phyloP scores from a whole-genome alignment of 2,113 vertebrate species.

The Passer domesticus region DNA sequence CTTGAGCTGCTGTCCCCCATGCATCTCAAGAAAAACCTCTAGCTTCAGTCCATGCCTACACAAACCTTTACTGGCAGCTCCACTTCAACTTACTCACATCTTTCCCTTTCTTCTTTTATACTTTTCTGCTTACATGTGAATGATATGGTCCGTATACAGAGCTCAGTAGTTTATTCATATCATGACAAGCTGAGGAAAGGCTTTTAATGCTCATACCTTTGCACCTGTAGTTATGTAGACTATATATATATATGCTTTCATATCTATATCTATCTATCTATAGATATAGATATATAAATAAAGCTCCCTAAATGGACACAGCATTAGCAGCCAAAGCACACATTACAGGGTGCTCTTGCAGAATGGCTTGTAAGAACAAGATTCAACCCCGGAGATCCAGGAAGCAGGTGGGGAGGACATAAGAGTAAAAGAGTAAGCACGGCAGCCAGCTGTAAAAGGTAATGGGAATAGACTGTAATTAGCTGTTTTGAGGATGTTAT shows the following conservation, averaged over 20 bases:
- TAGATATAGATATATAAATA: background rate
- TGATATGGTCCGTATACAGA: background rate
- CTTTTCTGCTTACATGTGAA: background rate
- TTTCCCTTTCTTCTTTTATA: background rate
- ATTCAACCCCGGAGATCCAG: background rate
- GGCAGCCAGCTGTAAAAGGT: background rate
- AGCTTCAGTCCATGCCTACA: background rate
- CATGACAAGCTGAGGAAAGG: background rate
- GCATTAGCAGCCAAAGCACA: background rate
- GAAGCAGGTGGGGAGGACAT: background rate
- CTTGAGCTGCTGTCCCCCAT: background rate
- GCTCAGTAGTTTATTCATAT: background rate
- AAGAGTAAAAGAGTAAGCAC: background rate
- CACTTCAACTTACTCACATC: background rate
- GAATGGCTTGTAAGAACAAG: background rate
- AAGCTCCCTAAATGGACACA: background rate
- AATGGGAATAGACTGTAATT: background rate
- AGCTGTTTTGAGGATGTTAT: background rate
- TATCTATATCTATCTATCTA: background rate
- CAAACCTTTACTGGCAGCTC: background rate
- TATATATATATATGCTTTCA: background rate
- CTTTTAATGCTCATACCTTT: background rate
- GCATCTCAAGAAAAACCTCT: background rate
- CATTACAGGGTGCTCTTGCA: background rate
- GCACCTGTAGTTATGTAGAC: background rate